phyloP scores from a whole-genome alignment of 2,888 invertebrate genomes.

The Amiota minor region DNA sequence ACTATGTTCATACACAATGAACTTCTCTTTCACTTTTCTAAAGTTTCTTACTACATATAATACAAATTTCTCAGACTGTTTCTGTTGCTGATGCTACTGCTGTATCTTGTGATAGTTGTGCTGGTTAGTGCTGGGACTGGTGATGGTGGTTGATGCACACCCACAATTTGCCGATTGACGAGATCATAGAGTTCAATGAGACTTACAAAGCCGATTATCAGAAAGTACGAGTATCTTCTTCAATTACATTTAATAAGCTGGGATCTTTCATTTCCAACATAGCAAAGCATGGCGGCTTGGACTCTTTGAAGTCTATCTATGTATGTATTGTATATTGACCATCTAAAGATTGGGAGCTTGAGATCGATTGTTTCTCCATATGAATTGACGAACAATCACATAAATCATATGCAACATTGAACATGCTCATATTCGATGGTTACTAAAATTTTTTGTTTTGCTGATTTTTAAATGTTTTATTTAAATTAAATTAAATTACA shows the following conservation, averaged over 20 bases:
- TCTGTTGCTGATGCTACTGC: neutral
- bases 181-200: slow-evolving; percentile 15
- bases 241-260: slow-evolving; percentile 26
- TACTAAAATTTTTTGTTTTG: slow-evolving; percentile 1
- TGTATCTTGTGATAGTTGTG: no score
- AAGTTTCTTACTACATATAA: neutral
- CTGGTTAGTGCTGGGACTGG: no score
- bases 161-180: slow-evolving; percentile 47
- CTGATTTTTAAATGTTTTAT: neutral
- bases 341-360: slow-evolving; percentile 31
- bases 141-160: slow-evolving; percentile 31
- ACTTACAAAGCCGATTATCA: neutral
- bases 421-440: neutral
- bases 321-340: slow-evolving; percentile 44
- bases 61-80: slow-evolving; percentile 23
- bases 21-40: neutral
- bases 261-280: neutral
- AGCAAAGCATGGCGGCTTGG: slow-evolving; percentile 21
- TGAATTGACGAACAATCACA: no score
- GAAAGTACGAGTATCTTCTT: neutral
- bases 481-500: slow-evolving; percentile 56
- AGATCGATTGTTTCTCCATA: slow-evolving; percentile 28
- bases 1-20: neutral
- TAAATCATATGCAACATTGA: slow-evolving; percentile 48
- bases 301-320: neutral